Evolutionary conservation across 2,113 vertebrate species (phyloP).

Genomic region (Apaloderma vittatum): DNA sequence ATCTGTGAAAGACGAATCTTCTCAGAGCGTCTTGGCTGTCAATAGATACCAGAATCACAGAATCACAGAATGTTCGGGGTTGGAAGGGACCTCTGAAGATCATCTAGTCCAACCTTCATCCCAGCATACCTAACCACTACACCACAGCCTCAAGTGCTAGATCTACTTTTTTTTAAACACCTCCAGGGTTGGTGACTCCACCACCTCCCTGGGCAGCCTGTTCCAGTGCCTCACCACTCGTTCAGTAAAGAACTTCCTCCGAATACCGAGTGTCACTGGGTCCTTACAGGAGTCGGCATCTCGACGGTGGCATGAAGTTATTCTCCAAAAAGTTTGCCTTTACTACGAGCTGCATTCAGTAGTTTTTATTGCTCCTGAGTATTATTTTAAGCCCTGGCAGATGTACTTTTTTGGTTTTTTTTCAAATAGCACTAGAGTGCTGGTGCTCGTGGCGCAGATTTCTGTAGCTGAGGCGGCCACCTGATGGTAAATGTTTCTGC

Average conservation of each 20-base stretch:
- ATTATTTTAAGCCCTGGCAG: constrained; percentile 5
- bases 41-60: no score
- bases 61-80: no score
- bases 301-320: background rate
- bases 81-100: no score
- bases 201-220: no score
- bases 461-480: constrained; percentile 23
- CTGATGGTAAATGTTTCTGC: constrained; percentile 48
- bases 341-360: background rate
- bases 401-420: background rate
- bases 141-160: no score
- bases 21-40: background rate
- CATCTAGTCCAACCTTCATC: no score
- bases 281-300: background rate
- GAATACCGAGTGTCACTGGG: background rate
- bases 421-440: background rate
- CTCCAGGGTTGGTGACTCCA: no score
- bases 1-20: background rate
- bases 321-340: background rate
- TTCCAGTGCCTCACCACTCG: no score
- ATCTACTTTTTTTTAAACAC: no score
- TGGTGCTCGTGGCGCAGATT: background rate
- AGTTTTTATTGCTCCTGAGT: background rate
- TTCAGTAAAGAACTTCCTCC: no score
- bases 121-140: no score